Evolutionary conservation across 1,140 invertebrate species (phyloP), one percentile per base, ranked within the genome.

Genomic region (Rhopalosiphum maidis): DNA sequence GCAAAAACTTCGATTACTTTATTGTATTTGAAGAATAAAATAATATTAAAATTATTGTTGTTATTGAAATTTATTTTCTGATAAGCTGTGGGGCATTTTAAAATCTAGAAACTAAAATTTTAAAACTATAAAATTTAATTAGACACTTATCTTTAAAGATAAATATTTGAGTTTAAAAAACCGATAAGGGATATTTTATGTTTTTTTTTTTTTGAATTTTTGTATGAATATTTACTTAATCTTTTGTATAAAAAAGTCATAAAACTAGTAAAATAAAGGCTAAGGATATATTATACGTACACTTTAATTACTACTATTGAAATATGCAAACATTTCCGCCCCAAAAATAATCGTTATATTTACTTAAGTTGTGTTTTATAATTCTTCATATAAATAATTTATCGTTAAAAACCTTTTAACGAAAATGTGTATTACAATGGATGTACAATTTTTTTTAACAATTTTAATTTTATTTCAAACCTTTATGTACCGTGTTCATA

Each of bases 301-400:
- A 77, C n/a, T n/a, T 77, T 77, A 77, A 68, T 77, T 77, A 77
- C 15, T 77, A 18, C 30, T 77, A n/a, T 35, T 77, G 60, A 77
- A 68, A 77, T 77, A 35, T n/a, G 60, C n/a, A 77, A 77, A n/a
- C 30, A 77, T 77, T 68, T 68, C 30, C 30, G 15, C 11, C 5
- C 5, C 30, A 35, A 18, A 77, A 77, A 18, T 77, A 77, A 77
- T 18, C 15, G 30, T n/a, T 77, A n/a, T 77, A 2, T 77, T 77
- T 77, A n/a, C 30, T 77, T 77, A n/a, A 77, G 60, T 77, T n/a
- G 60, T 77, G 60, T 77, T n/a, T 77, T n/a, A 77, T 77, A 77
- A n/a, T 77, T 77, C 4, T 77, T 77, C n/a, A 35, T 15, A n/a
- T 77, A 77, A 18, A 77, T 77, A 77, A 77, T 77, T 77, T 35